Base-by-base conservation (phyloP, 2,888 invertebrate genomes). In the Agriopis leucophaearia region DNA sequence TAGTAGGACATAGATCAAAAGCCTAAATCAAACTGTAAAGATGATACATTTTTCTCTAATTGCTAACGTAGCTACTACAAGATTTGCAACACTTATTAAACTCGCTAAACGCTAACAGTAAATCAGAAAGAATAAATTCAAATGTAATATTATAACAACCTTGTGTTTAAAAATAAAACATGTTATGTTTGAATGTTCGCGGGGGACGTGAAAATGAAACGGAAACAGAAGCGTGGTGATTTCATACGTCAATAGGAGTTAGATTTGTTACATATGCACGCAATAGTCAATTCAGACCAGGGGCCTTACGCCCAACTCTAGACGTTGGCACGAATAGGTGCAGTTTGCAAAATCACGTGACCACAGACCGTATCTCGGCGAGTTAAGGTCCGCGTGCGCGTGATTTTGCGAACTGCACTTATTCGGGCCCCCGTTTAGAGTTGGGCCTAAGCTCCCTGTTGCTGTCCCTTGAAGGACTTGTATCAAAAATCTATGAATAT, bases 141-240 rank as follows among this genome's bases (percentile, higher is more conserved):
- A 71, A 80, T 78, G 75, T 78, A 76, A 75, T 77, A 76, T 72
- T 64, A 67, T 66, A 57, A 72, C 75, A 82, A 80, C 83, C 85
- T 84, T 83, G 85, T 74, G 75, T 78, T 76, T 79, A 83, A 84
- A 85, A 84, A 84, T 84, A 84, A 81, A 76, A 72, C 57, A 27
- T 74, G 74, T 74, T 71, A 44, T 56, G 75, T 75, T 59, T 74
- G 73, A 78, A 72, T 77, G 78, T 77, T 78, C 71, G 78, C 77
- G 76, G 79, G 75, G 79, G 79, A 80, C 77, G 79, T 69, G 57
- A 58, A 75, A 76, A 70, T 69, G 74, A 77, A 79, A 74, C 78
- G 78, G 78, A 80, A 80, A 78, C 75, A 72, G 79, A 74, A 63
- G 70, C 69, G 67, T 69, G 65, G 64, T 57, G 57, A 63, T 73